These are phyloP conservation scores for Buphagus erythrorhynchus DNA, from an alignment of 2,797 vertebrate genomes.

Conservation along the genomic window DNA sequence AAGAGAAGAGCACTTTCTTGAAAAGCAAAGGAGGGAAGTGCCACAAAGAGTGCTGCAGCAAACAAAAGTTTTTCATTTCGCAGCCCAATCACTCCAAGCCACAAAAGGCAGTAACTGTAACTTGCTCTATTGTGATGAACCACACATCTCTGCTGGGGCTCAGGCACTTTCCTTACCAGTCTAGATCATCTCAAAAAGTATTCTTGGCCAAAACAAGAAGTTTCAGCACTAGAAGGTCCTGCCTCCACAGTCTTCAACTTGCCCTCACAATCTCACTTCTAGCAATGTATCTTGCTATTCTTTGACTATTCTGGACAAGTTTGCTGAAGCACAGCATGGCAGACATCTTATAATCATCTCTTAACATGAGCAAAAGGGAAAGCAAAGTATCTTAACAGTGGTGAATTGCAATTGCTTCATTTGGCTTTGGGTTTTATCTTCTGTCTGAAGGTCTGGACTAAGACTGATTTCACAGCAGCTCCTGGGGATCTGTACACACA, in stretches of 20 bases:
- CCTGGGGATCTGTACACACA: fast-evolving
- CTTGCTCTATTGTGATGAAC: not conserved
- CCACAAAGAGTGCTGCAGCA: not conserved
- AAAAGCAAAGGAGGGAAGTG: not conserved
- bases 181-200: not conserved
- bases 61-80: not conserved
- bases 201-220: not conserved
- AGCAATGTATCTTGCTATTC: not conserved
- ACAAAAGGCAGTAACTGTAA: not conserved
- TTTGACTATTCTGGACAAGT: not conserved
- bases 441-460: not conserved
- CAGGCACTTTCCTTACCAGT: not conserved
- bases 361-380: not conserved
- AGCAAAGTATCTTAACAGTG: not conserved
- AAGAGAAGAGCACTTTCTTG: not conserved
- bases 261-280: not conserved
- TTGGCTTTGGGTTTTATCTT: not conserved
- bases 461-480: not conserved
- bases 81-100: not conserved
- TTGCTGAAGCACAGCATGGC: not conserved
- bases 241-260: not conserved
- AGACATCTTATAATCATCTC: not conserved
- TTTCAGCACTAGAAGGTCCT: not conserved
- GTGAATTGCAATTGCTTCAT: not conserved
- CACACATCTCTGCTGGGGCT: not conserved